Evolutionary conservation across 2,113 vertebrate species (phyloP).

Genomic region (Lophochroa leadbeateri): DNA sequence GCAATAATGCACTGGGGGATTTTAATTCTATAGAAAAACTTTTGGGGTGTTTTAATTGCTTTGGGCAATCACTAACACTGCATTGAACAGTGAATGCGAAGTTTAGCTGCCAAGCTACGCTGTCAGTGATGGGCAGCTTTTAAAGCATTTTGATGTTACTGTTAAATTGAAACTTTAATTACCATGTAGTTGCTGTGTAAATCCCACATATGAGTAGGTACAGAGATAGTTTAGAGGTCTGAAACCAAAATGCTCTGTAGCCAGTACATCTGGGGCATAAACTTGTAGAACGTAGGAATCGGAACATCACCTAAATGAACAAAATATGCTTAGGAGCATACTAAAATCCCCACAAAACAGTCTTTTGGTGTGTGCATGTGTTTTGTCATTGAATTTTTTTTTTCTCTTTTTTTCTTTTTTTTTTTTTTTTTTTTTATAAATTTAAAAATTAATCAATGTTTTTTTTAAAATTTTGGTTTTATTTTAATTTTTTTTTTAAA

Average conservation of each 20-base stretch:
- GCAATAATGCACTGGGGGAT: not conserved
- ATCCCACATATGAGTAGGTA: not conserved
- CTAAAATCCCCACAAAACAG: not conserved
- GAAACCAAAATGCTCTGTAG: not conserved
- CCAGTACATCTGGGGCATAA: not conserved
- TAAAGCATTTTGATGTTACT: not conserved
- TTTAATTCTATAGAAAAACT: not conserved
- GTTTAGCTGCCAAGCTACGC: not conserved
- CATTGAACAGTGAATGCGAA: not conserved
- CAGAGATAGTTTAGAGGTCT: not conserved
- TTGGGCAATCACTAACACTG: not conserved
- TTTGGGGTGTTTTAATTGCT: not conserved
- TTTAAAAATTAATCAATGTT: conserved; percentile 35
- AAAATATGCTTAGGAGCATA: not conserved
- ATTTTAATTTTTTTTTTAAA: conserved; percentile 27
- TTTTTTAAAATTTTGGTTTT: conserved; percentile 41
- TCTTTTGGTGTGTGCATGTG: conserved; percentile 59
- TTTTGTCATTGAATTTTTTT: not conserved
- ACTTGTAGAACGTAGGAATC: not conserved
- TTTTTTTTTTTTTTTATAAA: not conserved
- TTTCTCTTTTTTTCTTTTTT: not conserved
- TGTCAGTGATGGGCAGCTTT: not conserved
- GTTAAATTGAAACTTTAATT: not conserved
- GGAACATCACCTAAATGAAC: not conserved
- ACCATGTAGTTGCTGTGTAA: not conserved